phyloP scores from a whole-genome alignment of 23 tunicate genomes.

The Oikopleura dioica region DNA sequence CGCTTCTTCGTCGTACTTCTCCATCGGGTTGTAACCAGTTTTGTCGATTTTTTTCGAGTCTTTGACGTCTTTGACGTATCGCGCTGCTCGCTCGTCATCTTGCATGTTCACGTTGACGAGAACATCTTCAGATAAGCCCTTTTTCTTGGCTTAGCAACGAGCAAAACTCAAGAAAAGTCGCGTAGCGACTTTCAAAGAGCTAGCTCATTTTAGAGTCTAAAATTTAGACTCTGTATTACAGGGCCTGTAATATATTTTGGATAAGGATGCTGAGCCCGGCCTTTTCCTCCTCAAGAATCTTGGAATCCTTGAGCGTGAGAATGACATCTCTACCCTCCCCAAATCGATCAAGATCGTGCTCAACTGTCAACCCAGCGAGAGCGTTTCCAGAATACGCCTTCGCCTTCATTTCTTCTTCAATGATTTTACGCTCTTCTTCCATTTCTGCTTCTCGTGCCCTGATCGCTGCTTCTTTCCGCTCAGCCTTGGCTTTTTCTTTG shows the following conservation, averaged over 20 bases:
- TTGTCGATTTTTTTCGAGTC: slow-evolving; percentile 17
- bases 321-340: slow-evolving; percentile 43
- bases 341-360: slow-evolving; percentile 56
- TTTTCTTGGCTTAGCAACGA: too few species aligned
- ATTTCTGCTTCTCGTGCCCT: not conserved
- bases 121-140: too few species aligned
- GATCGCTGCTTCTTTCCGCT: slow-evolving; percentile 29
- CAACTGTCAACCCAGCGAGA: slow-evolving; percentile 38
- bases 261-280: not conserved
- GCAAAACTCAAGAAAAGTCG: too few species aligned
- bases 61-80: not conserved
- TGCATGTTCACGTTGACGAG: slow-evolving; percentile 36
- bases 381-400: slow-evolving; percentile 10
- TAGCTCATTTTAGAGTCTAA: too few species aligned
- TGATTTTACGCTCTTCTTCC: not conserved
- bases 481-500: slow-evolving; percentile 17
- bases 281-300: slow-evolving; percentile 50
- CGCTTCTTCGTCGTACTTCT: not conserved
- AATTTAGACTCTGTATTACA: too few species aligned
- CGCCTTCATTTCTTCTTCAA: not conserved
- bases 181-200: too few species aligned
- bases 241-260: too few species aligned
- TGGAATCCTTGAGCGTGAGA: slow-evolving; percentile 63
- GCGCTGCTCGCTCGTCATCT: slow-evolving; percentile 49
- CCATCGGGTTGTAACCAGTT: not conserved